phyloP scores from a whole-genome alignment of 1,140 invertebrate species.

The Dendroctonus valens region DNA sequence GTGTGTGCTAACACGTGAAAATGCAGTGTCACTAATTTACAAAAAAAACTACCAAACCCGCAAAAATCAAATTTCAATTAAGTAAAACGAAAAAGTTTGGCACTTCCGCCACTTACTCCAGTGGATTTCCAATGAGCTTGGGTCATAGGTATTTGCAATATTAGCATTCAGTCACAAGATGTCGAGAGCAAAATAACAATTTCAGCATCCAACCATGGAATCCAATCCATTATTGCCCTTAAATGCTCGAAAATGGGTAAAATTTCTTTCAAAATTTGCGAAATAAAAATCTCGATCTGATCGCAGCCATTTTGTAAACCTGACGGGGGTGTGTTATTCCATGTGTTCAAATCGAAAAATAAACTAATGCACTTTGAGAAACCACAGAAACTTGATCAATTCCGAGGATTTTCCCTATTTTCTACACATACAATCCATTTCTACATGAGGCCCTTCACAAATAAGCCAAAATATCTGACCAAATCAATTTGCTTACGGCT shows the following conservation, averaged over 20 bases:
- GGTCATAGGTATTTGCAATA: not conserved
- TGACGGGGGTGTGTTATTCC: conserved; percentile 52
- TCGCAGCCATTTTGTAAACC: conserved; percentile 51
- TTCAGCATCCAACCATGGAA: conserved; percentile 8
- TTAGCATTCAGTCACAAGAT: not conserved
- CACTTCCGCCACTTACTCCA: conserved; percentile 22
- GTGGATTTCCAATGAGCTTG: conserved; percentile 7
- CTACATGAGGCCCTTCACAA: not conserved
- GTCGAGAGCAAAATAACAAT: conserved; percentile 4
- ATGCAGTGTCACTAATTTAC: not conserved
- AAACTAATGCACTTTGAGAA: conserved; percentile 11
- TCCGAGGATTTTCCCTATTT: conserved; percentile 10
- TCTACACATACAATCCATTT: conserved; percentile 11
- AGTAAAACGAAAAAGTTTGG: conserved; percentile 15
- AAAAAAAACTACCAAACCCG: no score
- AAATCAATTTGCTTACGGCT: conserved; percentile 50
- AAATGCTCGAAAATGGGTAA: conserved; percentile 2
- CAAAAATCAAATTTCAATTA: conserved; percentile 4
- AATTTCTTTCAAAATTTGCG: conserved; percentile 28
- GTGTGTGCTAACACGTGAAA: not conserved
- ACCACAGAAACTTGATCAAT: conserved; percentile 6
- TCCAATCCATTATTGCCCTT: conserved; percentile 37
- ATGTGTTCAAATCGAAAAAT: conserved; percentile 49
- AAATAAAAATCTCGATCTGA: conserved; percentile 45
- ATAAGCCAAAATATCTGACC: conserved; percentile 30